phyloP scores from a whole-genome alignment of 1,140 invertebrate species.

The Capitella teleta region DNA sequence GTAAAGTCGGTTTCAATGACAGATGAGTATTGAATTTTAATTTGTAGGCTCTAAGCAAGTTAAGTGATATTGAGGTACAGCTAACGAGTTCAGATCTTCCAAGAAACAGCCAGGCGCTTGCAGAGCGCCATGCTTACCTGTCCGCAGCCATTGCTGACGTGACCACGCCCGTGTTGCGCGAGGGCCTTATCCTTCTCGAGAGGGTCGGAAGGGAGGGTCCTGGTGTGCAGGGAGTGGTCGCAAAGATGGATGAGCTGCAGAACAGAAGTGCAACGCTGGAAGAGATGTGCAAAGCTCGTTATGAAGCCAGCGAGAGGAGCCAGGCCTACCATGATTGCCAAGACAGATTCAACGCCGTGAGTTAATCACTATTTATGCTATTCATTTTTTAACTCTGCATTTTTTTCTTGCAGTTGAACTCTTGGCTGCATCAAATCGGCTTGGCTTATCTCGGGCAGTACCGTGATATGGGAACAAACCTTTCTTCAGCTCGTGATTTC shows the following conservation, averaged over 20 bases:
- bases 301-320: conserved; percentile 59
- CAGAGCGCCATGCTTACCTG: conserved; percentile 55
- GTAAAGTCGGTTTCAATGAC: background rate
- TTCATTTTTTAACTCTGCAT: background rate
- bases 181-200: conserved; percentile 63
- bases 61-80: conserved; percentile 67
- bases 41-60: conserved; percentile 55
- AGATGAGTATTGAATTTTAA: background rate
- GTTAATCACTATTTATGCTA: conserved; percentile 14
- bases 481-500: conserved; percentile 61
- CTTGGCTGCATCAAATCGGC: conserved; percentile 60
- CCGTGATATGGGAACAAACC: conserved; percentile 60
- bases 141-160: conserved; percentile 54
- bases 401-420: conserved; percentile 47
- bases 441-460: conserved; percentile 63
- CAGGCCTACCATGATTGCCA: conserved; percentile 57
- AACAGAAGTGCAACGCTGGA: conserved; percentile 57
- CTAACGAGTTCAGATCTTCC: conserved; percentile 52
- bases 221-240: conserved; percentile 52
- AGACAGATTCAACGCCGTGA: conserved; percentile 57
- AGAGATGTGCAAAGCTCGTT: conserved; percentile 57
- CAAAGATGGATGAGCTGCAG: conserved; percentile 60
- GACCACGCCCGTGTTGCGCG: conserved; percentile 50
- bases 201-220: conserved; percentile 53
- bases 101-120: conserved; percentile 52